Conservation (phyloP, 2,888 invertebrate genomes). For the Unio delphinus region DNA sequence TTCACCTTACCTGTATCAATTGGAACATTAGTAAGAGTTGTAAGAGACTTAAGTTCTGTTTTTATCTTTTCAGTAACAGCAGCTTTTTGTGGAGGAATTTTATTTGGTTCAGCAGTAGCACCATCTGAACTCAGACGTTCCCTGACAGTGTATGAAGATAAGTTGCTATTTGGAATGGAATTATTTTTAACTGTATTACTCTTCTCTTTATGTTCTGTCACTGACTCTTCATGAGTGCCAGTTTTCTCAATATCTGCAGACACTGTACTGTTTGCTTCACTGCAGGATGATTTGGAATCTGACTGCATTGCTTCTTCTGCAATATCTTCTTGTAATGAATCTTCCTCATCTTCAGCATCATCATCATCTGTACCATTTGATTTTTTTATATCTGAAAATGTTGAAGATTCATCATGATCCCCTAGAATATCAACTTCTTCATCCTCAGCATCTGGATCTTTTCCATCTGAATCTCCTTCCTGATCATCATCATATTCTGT, state of each 20-base stretch:
- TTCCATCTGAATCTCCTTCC: slow-evolving; percentile 4
- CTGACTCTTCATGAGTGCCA: slow-evolving; percentile 8
- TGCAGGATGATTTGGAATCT: slow-evolving; percentile 11
- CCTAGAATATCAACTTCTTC: slow-evolving; percentile 56
- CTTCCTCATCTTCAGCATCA: background rate
- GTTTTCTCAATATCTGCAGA: slow-evolving; percentile 15
- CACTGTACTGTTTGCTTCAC: slow-evolving; percentile 3
- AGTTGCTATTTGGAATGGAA: slow-evolving; percentile 5
- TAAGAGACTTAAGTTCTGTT: background rate
- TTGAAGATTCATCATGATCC: slow-evolving; percentile 33
- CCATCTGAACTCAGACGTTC: background rate
- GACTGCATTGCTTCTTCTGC: slow-evolving; percentile 7
- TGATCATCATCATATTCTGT: background rate
- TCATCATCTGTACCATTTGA: slow-evolving; percentile 9
- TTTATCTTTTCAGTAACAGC: slow-evolving; percentile 1
- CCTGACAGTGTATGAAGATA: background rate
- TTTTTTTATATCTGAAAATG: too few relatives aligned
- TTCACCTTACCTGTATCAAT: too few relatives aligned
- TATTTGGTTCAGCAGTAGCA: background rate
- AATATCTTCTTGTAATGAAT: slow-evolving; percentile 8
- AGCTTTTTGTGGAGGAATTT: slow-evolving; percentile 1
- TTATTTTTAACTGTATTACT: slow-evolving; percentile 3
- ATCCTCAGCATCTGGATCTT: slow-evolving; percentile 42
- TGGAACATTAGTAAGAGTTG: background rate
- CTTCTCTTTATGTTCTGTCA: background rate